Conservation (phyloP, 2,888 invertebrate genomes). For the Pristionchus entomophagus region DNA sequence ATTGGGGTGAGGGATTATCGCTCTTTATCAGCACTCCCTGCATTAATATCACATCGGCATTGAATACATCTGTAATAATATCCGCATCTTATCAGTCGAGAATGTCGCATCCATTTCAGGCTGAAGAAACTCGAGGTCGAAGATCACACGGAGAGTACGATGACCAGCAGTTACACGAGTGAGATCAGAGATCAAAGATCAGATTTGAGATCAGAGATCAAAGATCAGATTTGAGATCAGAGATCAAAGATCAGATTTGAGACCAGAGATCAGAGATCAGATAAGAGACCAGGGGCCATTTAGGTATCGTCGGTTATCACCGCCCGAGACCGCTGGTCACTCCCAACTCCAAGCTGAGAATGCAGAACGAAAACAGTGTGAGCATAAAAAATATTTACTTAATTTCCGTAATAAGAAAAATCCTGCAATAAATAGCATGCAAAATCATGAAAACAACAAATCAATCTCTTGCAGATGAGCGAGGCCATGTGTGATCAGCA, state of each 20-base stretch:
- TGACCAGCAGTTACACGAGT: slow-evolving; percentile 31
- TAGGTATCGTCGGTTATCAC: slow-evolving; percentile 7
- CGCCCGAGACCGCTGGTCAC: not conserved
- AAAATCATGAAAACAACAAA: not conserved
- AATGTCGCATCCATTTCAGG: not conserved
- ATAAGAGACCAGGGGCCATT: not conserved
- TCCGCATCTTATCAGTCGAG: not conserved
- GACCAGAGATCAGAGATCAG: no score
- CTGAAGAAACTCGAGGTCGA: slow-evolving; percentile 39
- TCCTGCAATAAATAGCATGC: not conserved
- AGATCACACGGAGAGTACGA: not conserved
- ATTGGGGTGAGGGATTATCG: not conserved
- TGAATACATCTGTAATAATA: not conserved
- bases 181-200: slow-evolving; percentile 7
- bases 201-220: not conserved
- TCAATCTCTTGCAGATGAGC: slow-evolving; percentile 57
- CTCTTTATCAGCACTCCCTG: not conserved
- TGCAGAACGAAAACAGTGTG: not conserved
- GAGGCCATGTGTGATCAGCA: slow-evolving; percentile 57
- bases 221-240: not conserved
- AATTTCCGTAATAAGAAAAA: not conserved
- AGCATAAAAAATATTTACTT: not conserved
- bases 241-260: slow-evolving; percentile 1
- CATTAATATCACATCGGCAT: not conserved
- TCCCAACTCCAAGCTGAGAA: not conserved